Evolutionary conservation across 2,113 vertebrate genomes (phyloP).

Genomic region (Artemisiospiza belli): DNA sequence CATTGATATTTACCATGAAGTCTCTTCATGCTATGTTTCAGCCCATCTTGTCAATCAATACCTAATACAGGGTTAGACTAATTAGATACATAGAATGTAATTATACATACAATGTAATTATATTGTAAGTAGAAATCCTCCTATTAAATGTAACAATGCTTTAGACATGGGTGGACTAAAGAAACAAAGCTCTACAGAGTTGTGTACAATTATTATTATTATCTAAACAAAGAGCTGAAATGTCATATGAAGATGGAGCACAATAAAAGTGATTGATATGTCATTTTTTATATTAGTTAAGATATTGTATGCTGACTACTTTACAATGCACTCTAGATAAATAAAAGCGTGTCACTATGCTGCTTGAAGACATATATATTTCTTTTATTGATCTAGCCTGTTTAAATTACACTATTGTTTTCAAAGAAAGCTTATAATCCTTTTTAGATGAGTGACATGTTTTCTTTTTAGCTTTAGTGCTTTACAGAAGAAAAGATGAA

Average conservation of each 20-base stretch:
- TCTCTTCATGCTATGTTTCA: not conserved
- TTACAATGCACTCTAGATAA: not conserved
- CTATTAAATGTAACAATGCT: not conserved
- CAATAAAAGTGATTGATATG: slow-evolving; percentile 9
- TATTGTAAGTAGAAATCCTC: not conserved
- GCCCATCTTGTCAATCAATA: slow-evolving; percentile 32
- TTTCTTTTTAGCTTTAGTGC: slow-evolving; percentile 29
- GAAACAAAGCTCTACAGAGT: not conserved
- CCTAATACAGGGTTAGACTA: not conserved
- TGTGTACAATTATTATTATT: not conserved
- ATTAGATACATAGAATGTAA: not conserved
- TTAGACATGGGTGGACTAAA: not conserved
- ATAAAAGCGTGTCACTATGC: not conserved
- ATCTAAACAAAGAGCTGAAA: slow-evolving; percentile 29
- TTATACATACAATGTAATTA: not conserved
- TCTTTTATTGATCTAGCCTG: not conserved
- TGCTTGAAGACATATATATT: not conserved
- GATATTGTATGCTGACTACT: not conserved
- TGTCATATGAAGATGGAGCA: not conserved
- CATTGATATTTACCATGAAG: slow-evolving; percentile 15
- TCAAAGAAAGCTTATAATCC: not conserved
- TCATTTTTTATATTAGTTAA: not conserved
- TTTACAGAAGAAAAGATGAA: slow-evolving; percentile 23
- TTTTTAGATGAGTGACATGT: slow-evolving; percentile 21
- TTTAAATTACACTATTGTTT: slow-evolving; percentile 32